Evolutionary conservation across 37 sponge, comb jelly and placozoan species (phyloP), one percentile per base, ranked within the genome.

Genomic region (Mnemiopsis leidyi): DNA sequence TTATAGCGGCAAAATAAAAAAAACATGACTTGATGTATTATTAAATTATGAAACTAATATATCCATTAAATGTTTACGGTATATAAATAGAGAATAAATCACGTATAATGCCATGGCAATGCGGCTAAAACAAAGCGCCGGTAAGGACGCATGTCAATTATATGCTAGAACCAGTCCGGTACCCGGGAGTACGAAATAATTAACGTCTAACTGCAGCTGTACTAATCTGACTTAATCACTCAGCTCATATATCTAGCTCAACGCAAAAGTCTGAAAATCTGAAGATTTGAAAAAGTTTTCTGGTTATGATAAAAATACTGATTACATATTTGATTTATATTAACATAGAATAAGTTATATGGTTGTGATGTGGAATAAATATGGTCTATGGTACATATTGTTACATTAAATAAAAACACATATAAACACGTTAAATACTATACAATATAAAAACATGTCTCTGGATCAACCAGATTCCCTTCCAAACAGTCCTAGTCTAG

Each of bases 311-410:
- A 48, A 48, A 48, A 48, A 48, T 48, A 48, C 13, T 48, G 61
- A 48, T 48, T 48, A 48, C 61, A 48, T 48, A 48, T 18, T 13
- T 18, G 5, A 48, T 18, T 18, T 48, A 48, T 48, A 48, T 48
- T 48, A 48, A 5, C 13, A 48, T 48, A 48, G 13, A 48, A 48
- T 48, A 13, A 48, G 5, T 48, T 48, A 48, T 48, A 48, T 48
- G 61, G 5, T 48, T 48, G 13, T 48, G 9, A 48, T 48, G 13
- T 48, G 61, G 13, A 48, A 48, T 48, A 48, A 48, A 48, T 48
- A 48, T 69, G 73, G 3, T 69, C 21, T 69, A 25, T 69, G 73
- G n/a, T 69, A 69, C 73, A 69, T 69, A 69, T 69, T 69, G 21
- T 20, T 25, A 69, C 73, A 69, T 69, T 20, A 69, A 25, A 69